phyloP scores from a whole-genome alignment of 2,888 invertebrate genomes.

The Agrilus biguttatus region DNA sequence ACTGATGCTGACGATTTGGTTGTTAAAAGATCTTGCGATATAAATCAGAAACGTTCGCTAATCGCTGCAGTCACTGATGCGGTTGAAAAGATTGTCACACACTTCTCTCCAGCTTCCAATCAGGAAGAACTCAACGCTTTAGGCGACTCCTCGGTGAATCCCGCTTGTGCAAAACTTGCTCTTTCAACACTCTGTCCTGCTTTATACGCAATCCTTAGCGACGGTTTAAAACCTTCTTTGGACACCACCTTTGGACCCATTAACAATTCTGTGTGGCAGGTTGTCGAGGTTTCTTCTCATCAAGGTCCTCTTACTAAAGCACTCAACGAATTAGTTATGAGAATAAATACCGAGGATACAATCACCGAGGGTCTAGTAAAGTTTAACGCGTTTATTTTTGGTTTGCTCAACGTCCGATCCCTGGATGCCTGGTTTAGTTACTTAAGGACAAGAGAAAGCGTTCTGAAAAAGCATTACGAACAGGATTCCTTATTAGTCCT shows the following conservation, averaged over 20 bases:
- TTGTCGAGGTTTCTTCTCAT: conserved; percentile 76
- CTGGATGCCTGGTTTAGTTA: conserved; percentile 84
- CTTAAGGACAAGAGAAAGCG: conserved; percentile 67
- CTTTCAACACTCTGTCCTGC: conserved; percentile 69
- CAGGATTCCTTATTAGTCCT: conserved; percentile 56
- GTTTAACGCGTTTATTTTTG: conserved; percentile 80
- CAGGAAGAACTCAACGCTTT: conserved; percentile 44
- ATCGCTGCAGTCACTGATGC: conserved; percentile 60
- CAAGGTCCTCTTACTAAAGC: conserved; percentile 75
- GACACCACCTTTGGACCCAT: conserved; percentile 78
- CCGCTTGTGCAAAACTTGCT: conserved; percentile 57
- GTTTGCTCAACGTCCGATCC: conserved; percentile 72
- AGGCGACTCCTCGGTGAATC: conserved; percentile 44
- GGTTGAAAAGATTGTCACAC: conserved; percentile 58
- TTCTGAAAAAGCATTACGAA: conserved; percentile 67
- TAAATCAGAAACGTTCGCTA: conserved; percentile 52
- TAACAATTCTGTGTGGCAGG: conserved; percentile 78
- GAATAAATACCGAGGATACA: conserved; percentile 69
- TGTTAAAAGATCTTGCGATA: conserved; percentile 28
- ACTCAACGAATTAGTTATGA: conserved; percentile 66
- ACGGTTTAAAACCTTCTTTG: conserved; percentile 67
- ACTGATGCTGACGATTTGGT: conserved; percentile 48
- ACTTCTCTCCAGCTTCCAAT: conserved; percentile 52
- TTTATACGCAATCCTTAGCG: conserved; percentile 67
- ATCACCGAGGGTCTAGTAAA: conserved; percentile 73